Base-by-base conservation (phyloP, 2,797 vertebrate genomes). In the Bucorvus abyssinicus region DNA sequence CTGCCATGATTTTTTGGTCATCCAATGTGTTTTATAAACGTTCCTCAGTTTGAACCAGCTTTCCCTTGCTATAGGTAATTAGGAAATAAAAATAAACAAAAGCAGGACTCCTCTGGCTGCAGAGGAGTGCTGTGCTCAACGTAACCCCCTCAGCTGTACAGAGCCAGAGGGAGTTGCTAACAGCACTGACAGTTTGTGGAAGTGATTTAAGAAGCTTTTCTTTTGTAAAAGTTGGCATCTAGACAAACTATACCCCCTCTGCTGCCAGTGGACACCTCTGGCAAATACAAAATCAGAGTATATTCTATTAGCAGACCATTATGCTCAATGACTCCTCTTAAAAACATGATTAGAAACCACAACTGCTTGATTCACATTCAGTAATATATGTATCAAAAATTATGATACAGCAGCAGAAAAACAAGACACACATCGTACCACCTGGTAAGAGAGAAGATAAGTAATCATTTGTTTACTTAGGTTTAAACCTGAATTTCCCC, bases 161-260 rank as follows among this genome's bases (percentile, higher is more conserved):
- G 77, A 7, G 7, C 86, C 86, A 75, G 75, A 84, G 86, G 78
- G 88, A 95, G 81, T 14, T 95, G 71, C 90, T 93, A 89, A 93
- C 88, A 75, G 75, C 71, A 89, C 68, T 93, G 93, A 93, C 93
- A 96, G 78, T 55, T 83, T 29, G 1, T 57, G 81, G 19, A 84
- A 92, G 90, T 92, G 95, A 96, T 96, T 95, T 94, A 95, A 94
- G 92, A 95, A 89, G 75, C 45, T 93, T 95, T 94, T 78, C 90
- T 93, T 90, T 83, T 65, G 61, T 75, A 94, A 91, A 95, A 85
- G 68, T 44, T 95, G 95, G 94, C 93, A 95, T 78, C 65, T 82
- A 90, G 88, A 89, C 92, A 94, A 95, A 49, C 75, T 89, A 32
- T 91, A 74, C 57, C 78, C 57, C 59, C 3, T 14, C 86, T 87